phyloP scores from a whole-genome alignment of 2,888 invertebrate genomes.

The Apamea epomidion region DNA sequence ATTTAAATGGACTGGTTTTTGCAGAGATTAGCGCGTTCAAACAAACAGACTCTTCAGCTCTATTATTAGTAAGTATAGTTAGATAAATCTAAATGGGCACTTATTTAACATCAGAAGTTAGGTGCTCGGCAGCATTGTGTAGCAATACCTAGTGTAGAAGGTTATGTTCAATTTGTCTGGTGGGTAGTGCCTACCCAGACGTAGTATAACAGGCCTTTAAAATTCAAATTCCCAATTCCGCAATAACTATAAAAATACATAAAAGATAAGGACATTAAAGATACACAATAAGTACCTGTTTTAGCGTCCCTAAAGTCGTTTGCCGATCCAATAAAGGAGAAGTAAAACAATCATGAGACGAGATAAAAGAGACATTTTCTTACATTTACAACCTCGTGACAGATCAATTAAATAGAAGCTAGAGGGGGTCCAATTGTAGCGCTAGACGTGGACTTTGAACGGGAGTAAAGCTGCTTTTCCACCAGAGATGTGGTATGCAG shows the following conservation, averaged over 20 bases:
- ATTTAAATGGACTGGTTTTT: no score
- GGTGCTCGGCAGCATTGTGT: background rate
- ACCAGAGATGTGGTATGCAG: no score
- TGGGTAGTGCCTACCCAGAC: background rate
- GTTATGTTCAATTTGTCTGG: background rate
- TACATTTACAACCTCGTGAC: slow-evolving; percentile 59
- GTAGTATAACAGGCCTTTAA: background rate
- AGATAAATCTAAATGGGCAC: background rate
- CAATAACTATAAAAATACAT: slow-evolving; percentile 49
- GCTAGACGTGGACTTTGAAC: background rate
- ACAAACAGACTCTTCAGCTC: no score
- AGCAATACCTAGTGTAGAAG: background rate
- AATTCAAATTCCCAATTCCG: background rate
- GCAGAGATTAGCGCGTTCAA: no score
- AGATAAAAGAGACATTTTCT: slow-evolving; percentile 46
- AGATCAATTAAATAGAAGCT: slow-evolving; percentile 62
- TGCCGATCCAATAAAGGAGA: slow-evolving; percentile 51
- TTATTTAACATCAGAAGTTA: background rate
- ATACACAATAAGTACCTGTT: slow-evolving; percentile 43
- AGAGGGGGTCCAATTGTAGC: slow-evolving; percentile 21
- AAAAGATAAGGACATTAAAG: slow-evolving; percentile 33
- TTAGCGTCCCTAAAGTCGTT: slow-evolving; percentile 43
- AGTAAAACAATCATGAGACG: slow-evolving; percentile 52
- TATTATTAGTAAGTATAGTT: no score
- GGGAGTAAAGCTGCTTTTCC: no score